Evolutionary conservation across 2,797 vertebrate species (phyloP).

Genomic region (Hydrocynus forskahlii): DNA sequence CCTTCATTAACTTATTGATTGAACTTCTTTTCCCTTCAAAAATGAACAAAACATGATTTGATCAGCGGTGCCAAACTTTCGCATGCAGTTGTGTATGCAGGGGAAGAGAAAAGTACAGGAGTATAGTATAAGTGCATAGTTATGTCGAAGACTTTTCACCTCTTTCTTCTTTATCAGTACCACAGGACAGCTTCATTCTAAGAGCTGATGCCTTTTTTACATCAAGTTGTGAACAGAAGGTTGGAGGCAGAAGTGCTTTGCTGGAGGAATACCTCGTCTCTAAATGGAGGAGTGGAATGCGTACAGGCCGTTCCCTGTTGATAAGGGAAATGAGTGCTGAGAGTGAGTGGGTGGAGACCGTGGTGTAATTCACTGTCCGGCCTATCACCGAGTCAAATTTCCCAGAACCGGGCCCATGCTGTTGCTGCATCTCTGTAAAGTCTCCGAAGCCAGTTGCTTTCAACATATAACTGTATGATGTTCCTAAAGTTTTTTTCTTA

Average conservation of each 20-base stretch:
- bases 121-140: no score
- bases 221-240: background rate
- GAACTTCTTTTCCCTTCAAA: no score
- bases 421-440: slow-evolving; percentile 13
- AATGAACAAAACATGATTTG: no score
- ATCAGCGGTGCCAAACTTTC: no score
- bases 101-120: no score
- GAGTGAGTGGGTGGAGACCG: slow-evolving; percentile 44
- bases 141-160: background rate
- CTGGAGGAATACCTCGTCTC: slow-evolving; percentile 18
- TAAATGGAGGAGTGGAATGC: slow-evolving; percentile 48
- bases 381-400: slow-evolving; percentile 57
- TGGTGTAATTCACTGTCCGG: slow-evolving; percentile 24
- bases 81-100: no score
- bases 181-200: background rate
- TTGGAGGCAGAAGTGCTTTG: slow-evolving; percentile 19
- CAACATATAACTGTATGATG: background rate
- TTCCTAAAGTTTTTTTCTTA: background rate
- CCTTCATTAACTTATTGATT: no score
- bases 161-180: background rate
- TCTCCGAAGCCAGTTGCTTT: background rate
- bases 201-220: slow-evolving; percentile 9
- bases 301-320: slow-evolving; percentile 64
- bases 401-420: background rate
- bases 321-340: slow-evolving; percentile 41